These are phyloP conservation scores for Solen grandis DNA, from an alignment of 1,140 invertebrate species.

Conservation along the genomic window DNA sequence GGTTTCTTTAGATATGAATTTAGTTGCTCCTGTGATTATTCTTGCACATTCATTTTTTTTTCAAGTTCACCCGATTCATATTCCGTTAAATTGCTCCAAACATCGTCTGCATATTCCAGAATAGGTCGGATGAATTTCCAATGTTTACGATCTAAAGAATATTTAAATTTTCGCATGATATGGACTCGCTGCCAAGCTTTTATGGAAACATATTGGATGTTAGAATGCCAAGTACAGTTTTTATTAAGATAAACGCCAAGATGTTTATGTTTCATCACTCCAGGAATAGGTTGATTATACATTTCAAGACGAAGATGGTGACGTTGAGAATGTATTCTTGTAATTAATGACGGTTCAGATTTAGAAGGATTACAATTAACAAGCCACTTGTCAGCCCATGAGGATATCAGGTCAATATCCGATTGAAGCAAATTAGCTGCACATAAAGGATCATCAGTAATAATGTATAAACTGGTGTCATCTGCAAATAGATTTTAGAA, in stretches of 20 bases:
- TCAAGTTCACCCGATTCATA: conserved; percentile 13
- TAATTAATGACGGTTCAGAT: conserved; percentile 60
- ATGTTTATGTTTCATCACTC: too few species aligned
- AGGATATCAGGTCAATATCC: too few species aligned
- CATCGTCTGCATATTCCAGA: conserved; percentile 41
- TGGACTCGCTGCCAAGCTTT: too few species aligned
- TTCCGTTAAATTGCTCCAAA: conserved; percentile 10
- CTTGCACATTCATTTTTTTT: conserved; percentile 21
- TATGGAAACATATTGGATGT: not conserved
- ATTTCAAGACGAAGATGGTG: too few species aligned
- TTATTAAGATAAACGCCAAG: too few species aligned
- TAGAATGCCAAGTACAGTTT: not conserved
- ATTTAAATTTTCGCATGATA: conserved; percentile 25
- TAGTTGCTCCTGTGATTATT: conserved; percentile 25
- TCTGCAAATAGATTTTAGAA: conserved; percentile 38
- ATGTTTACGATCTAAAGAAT: conserved; percentile 12
- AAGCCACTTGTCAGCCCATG: conserved; percentile 27
- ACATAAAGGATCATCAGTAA: too few species aligned
- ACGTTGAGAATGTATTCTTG: too few species aligned
- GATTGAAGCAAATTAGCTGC: too few species aligned
- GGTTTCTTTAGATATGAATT: conserved; percentile 8
- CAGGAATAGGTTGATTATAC: too few species aligned
- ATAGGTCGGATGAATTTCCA: conserved; percentile 36
- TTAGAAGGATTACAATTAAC: conserved; percentile 48
- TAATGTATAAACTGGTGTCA: conserved; percentile 32